Base-by-base conservation (phyloP, 2,888 invertebrate species). In the Lepidonotus clava region DNA sequence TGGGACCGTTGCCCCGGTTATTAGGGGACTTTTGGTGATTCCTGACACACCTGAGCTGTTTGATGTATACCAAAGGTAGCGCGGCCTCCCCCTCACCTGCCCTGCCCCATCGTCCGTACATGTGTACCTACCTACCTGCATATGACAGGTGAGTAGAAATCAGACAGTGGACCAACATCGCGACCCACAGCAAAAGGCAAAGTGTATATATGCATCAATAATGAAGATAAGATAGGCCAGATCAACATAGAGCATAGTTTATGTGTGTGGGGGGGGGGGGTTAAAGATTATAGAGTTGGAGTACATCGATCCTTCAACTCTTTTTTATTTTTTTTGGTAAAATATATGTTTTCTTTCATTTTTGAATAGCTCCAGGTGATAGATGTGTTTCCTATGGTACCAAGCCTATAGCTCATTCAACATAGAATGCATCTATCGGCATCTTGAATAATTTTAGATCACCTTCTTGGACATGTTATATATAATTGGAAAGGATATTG, bases 191-290 rank as follows among this genome's bases (percentile, higher is more conserved):
- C 2, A 66, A 11, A 32, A 32, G 28, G 21, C n/a, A n/a, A n/a
- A n/a, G n/a, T n/a, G n/a, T n/a, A n/a, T n/a, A n/a, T 66, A 24
- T 66, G 66, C n/a, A 32, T 66, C 24, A 66, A 66, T 66, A 66
- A 66, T 28, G n/a, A 66, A 66, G 66, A 66, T 66, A 66, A 66
- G 66, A 66, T 66, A 66, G 66, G 61, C 2, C 66, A 14, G n/a
- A 24, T 66, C 14, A 24, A 32, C 66, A 66, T 28, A 2, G 66
- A 8, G 18, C 46, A 18, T 46, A 46, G 8, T 18, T 11, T 46
- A 46, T 46, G 46, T 32, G 32, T 14, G n/a, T 4, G n/a, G 66
- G 21, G 66, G 66, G 66, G 66, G 5, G 5, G 21, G 1, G 32
- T 11, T 24, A 14, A 1, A 24, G 28, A 28, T 4, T 66, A 24